Base-by-base conservation (phyloP, 2,888 invertebrate species). In the Quadroppia sp. region DNA sequence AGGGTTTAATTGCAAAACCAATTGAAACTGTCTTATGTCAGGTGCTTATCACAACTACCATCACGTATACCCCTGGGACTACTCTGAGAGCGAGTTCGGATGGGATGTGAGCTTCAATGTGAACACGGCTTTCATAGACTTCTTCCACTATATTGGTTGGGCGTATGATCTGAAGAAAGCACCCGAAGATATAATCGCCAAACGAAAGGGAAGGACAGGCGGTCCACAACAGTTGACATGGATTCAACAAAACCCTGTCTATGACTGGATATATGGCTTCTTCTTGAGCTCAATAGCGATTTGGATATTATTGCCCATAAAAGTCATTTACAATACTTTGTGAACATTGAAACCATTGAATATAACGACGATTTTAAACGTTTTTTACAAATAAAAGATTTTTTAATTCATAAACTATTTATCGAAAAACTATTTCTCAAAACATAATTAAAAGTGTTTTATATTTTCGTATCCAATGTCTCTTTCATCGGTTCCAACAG, bases 121-220 rank as follows among this genome's bases (percentile, higher is more conserved):
- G 23, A 72, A 59, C 32, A 72, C 72, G 20, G 32, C 56, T n/a
- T 40, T 72, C 28, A 72, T 72, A 15, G 64, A 72, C 17, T 48
- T 61, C 28, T 59, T 25, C 13, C 17, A 6, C 1, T 56, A 2
- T 3, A 23, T 72, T 20, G 72, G 72, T 17, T 59, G 53, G 45
- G 72, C 72, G 2, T 64, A 59, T 64, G 72, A 72, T 72, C 64
- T 72, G 40, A 72, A 72, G n/a, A 59, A 20, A 64, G 72, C 64
- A 2, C 59, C 72, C 0, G 28, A 53, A 45, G 61, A 59, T 4
- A 28, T 59, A 2, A 72, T 72, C 11, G 72, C 32, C 1, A 59
- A 42, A 42, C 40, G 72, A 4, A 72, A 72, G 13, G n/a, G 45
- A 20, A 23, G 59, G 40, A 56, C 53, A 6, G 72, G 72, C 9